Conservation (phyloP, 1,140 invertebrate genomes). For the Drosophila sechellia region DNA sequence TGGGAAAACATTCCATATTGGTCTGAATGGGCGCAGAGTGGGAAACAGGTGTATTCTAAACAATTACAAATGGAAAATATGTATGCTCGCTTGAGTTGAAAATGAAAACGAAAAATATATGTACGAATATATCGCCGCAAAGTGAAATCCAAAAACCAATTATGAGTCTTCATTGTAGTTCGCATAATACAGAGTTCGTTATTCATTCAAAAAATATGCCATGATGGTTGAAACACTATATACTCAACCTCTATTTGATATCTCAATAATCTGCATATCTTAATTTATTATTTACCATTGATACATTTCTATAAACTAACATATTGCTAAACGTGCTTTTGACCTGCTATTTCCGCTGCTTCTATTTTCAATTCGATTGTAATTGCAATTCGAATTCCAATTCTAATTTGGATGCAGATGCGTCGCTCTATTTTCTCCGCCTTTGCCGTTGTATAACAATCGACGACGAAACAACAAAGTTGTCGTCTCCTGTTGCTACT, state of each 20-base stretch:
- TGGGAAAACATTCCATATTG: slow-evolving; percentile 15
- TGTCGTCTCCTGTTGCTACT: slow-evolving; percentile 46
- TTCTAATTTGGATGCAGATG: slow-evolving; percentile 23
- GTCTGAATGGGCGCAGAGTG: slow-evolving; percentile 5
- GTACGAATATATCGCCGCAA: background rate
- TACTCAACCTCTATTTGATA: too few relatives aligned
- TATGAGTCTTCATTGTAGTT: background rate
- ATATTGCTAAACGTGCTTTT: background rate
- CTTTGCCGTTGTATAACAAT: slow-evolving; percentile 57
- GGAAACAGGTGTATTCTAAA: slow-evolving; percentile 15
- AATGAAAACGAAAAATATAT: background rate
- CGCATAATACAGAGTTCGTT: background rate
- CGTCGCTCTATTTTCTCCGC: slow-evolving; percentile 35
- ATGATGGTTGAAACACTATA: too few relatives aligned
- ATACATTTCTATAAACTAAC: background rate
- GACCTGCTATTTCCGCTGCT: background rate
- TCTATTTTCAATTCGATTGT: slow-evolving; percentile 11
- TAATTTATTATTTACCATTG: background rate
- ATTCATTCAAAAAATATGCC: background rate
- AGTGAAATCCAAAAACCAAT: background rate
- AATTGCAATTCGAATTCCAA: slow-evolving; percentile 20
- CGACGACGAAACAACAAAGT: slow-evolving; percentile 48
- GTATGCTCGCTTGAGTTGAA: slow-evolving; percentile 5
- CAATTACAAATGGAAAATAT: slow-evolving; percentile 12
- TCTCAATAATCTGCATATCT: too few relatives aligned